A percentile compares a stretch with the other conserved stretches of the same genome.
Conservation (phyloP, 2,888 invertebrate species). For the Callyntrura sp. region DNA sequence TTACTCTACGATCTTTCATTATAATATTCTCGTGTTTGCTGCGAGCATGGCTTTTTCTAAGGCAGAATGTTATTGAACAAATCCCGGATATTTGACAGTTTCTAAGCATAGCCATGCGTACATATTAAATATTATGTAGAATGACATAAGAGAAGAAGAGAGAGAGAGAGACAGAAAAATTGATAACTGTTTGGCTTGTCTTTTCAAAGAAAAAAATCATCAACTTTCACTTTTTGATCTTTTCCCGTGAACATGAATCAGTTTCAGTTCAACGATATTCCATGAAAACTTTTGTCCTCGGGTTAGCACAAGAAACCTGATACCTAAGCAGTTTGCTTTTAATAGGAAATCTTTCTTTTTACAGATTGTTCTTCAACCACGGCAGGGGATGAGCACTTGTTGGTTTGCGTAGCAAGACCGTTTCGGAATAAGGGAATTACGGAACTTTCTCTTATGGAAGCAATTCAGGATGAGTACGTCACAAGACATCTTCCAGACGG, state of each 20-base stretch:
- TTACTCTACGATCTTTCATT: no score
- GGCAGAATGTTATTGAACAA: no score
- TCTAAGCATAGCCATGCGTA: no score
- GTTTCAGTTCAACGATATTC: conserved; percentile 1
- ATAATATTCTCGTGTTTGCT: no score
- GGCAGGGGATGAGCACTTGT: conserved; percentile 83
- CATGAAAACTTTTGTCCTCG: not conserved
- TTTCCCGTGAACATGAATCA: not conserved
- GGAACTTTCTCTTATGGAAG: conserved; percentile 88
- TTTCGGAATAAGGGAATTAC: conserved; percentile 90
- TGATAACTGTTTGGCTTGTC: not conserved
- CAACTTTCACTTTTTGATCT: no score
- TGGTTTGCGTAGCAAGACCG: conserved; percentile 88
- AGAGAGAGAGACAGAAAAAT: no score
- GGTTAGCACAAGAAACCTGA: not conserved
- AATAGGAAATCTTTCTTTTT: not conserved
- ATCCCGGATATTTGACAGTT: no score
- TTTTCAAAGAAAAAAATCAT: not conserved
- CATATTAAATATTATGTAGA: no score
- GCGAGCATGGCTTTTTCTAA: no score
- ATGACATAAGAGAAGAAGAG: no score
- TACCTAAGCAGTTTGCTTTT: not conserved
- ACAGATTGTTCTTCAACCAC: conserved; percentile 82
- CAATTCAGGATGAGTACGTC: conserved; percentile 93
- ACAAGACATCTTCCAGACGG: conserved; percentile 96